Evolutionary conservation across 2,113 vertebrate species (phyloP), one percentile per base, ranked within the genome.

Genomic region (Carollia perspicillata): DNA sequence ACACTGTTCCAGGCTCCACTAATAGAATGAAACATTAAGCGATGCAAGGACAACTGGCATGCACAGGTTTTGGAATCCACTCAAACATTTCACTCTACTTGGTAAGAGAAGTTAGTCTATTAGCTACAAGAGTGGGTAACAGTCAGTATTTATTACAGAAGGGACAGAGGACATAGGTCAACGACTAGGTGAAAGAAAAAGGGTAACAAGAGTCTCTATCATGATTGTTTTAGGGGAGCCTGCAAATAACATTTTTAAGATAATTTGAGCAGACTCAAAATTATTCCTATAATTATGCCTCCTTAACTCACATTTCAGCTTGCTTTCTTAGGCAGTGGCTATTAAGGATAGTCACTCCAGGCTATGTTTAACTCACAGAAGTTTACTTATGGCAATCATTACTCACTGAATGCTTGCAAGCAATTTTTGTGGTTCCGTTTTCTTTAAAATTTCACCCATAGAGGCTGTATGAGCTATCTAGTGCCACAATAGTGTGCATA

Each of bases 1-100:
- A 58, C 53, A 72, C 35, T 86, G 13, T 26, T 95, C 74, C 84
- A 89, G 74, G 26, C 40, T 92, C 30, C n/a, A 81, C 72, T 88
- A 74, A 89, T 16, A 86, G 47, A 97, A 69, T 47, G 86, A 94
- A 90, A 79, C 40, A 47, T 65, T 84, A 72, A 89, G 69, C 94
- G 78, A 94, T 83, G 8, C n/a, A 92, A 63, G 60, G 28, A 63
- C 28, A 63, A 30, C 60, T 63, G 60, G 10, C 28, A 63, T 30
- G 60, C 23, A 63, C 11, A 30, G 60, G 60, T 63, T 63, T 63
- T 12, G 12, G 60, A 63, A 63, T 26, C 60, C 60, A 63, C 28
- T 63, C 60, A 63, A 63, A 69, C 42, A 86, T 78, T 49, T 47
- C 42, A 95, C 13, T 35, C 55, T 5, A 66, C 51, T 86, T 74